Percentiles rank a stretch among this genome's conserved stretches.
phyloP scores from a whole-genome alignment of 2,113 vertebrate species.

The Candoia aspera region DNA sequence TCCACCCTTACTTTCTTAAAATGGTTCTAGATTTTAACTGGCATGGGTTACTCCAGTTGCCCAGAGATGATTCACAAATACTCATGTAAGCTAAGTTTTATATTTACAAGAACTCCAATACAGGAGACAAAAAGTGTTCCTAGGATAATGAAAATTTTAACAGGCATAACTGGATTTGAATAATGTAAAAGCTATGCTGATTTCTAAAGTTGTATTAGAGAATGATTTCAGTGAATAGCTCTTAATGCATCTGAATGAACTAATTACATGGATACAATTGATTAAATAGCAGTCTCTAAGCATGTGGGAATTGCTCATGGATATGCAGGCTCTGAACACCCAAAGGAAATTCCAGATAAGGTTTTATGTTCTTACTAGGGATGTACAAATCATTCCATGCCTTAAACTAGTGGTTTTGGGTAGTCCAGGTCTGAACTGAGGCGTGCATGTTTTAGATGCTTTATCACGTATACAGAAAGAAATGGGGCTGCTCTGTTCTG shows the following conservation, averaged over 20 bases:
- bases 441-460: background rate
- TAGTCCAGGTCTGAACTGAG: background rate
- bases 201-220: background rate
- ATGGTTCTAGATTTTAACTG: background rate
- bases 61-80: background rate
- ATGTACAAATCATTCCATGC: background rate
- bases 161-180: background rate
- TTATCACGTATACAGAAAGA: background rate
- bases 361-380: background rate
- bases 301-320: background rate
- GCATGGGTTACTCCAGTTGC: background rate
- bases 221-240: background rate
- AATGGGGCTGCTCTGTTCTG: background rate
- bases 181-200: background rate
- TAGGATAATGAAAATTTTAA: background rate
- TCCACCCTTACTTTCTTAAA: slow-evolving; percentile 9
- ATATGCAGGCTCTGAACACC: background rate
- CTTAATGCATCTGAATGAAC: background rate
- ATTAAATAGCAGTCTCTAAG: background rate
- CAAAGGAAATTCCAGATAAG: background rate
- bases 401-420: background rate
- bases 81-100: background rate
- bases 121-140: background rate
- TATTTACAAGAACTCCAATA: background rate
- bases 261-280: background rate